Conservation (phyloP, 2,888 invertebrate genomes). For the Apamea monoglypha region DNA sequence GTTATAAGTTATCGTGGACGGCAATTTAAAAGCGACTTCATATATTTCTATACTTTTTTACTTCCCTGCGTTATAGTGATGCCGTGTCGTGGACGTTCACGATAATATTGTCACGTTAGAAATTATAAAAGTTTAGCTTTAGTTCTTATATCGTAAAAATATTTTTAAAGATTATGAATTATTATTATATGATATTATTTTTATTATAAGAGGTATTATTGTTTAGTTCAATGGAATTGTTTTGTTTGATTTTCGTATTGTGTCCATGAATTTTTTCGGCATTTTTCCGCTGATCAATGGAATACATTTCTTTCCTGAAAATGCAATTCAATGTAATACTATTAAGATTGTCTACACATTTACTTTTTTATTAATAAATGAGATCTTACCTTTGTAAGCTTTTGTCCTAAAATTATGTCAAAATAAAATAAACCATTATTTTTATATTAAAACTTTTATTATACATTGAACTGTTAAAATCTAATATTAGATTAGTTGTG, state of each 20-base stretch:
- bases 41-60: too few relatives aligned
- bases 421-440: constrained; percentile 61
- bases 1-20: background rate
- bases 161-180: background rate
- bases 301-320: background rate
- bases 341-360: background rate
- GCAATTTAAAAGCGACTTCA: too few relatives aligned
- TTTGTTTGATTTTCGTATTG: background rate
- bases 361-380: constrained; percentile 2
- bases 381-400: background rate
- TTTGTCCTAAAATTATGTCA: background rate
- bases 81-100: background rate
- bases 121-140: background rate
- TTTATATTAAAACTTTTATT: constrained; percentile 84
- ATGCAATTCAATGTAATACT: background rate
- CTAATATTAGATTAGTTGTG: constrained; percentile 81
- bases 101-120: background rate
- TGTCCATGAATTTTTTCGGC: background rate
- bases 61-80: background rate
- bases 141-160: background rate
- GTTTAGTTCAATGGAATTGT: constrained; percentile 10
- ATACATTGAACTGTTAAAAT: constrained; percentile 79
- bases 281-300: background rate
- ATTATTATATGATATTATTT: background rate
- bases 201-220: background rate